Conservation (phyloP, 2,888 invertebrate genomes). For the Diarsia rubi region DNA sequence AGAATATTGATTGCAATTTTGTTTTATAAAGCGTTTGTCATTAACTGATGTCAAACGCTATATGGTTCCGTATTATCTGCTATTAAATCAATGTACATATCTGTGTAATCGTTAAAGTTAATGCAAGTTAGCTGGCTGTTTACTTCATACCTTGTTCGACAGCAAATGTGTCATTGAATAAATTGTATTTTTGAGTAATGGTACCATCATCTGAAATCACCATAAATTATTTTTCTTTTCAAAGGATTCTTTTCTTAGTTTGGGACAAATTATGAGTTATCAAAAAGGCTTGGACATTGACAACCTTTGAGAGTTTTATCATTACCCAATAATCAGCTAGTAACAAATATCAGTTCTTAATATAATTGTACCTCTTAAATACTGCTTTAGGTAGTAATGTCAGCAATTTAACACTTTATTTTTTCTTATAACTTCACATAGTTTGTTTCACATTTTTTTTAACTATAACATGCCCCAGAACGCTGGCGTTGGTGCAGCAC, state of each 20-base stretch:
- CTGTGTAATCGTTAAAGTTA: too few species aligned
- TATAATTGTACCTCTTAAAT: conserved; percentile 29
- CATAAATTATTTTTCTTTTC: not conserved
- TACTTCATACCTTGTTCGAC: too few species aligned
- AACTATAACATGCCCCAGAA: conserved; percentile 30
- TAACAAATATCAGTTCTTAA: not conserved
- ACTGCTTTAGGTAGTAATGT: conserved; percentile 25
- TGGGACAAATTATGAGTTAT: not conserved
- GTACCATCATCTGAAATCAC: not conserved
- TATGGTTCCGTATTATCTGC: too few species aligned
- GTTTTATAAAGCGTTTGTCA: too few species aligned
- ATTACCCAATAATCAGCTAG: not conserved
- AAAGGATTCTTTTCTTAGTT: not conserved
- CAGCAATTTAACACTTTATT: conserved; percentile 18
- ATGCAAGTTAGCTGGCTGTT: too few species aligned
- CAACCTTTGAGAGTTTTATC: not conserved
- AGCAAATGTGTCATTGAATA: not conserved
- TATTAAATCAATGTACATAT: too few species aligned
- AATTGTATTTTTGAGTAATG: not conserved
- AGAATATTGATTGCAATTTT: too few species aligned
- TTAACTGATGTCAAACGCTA: too few species aligned
- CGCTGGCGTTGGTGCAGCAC: conserved; percentile 12
- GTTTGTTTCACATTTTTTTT: not conserved
- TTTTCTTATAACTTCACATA: not conserved
- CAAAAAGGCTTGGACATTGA: not conserved